Evolutionary conservation across 2,888 invertebrate species (phyloP).

Genomic region (Caradrina kadenii): DNA sequence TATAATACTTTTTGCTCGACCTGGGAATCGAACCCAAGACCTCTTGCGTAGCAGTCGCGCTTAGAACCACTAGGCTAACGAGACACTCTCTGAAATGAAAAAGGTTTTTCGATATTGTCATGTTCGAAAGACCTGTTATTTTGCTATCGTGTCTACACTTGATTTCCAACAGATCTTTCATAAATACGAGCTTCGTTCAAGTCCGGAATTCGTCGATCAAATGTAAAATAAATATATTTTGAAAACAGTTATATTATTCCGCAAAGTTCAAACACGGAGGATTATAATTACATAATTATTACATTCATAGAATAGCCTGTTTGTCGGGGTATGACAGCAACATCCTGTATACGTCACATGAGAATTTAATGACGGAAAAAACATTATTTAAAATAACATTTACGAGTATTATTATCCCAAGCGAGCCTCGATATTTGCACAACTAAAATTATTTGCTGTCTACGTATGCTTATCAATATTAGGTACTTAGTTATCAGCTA

Average conservation of each 20-base stretch:
- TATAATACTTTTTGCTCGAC: too few relatives aligned
- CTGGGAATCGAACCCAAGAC: too few relatives aligned
- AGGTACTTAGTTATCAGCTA: constrained; percentile 9
- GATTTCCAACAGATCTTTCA: background rate
- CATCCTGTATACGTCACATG: constrained; percentile 2
- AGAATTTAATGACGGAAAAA: constrained; percentile 10
- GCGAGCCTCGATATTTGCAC: constrained; percentile 11
- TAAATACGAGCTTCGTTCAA: background rate
- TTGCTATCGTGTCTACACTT: background rate
- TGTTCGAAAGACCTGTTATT: background rate
- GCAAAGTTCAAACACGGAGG: background rate
- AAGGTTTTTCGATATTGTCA: background rate
- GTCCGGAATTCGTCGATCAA: background rate
- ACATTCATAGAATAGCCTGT: background rate
- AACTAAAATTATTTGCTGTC: constrained; percentile 24
- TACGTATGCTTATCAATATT: background rate
- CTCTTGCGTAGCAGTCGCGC: too few relatives aligned
- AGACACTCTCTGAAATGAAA: too few relatives aligned
- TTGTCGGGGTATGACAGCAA: background rate
- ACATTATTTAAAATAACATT: constrained; percentile 22
- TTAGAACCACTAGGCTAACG: too few relatives aligned
- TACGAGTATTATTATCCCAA: constrained; percentile 7
- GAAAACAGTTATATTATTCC: background rate
- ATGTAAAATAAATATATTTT: background rate
- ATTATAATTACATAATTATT: constrained; percentile 1